phyloP scores from a whole-genome alignment of 2,797 vertebrate genomes.

The Percopsis omiscomaycus region DNA sequence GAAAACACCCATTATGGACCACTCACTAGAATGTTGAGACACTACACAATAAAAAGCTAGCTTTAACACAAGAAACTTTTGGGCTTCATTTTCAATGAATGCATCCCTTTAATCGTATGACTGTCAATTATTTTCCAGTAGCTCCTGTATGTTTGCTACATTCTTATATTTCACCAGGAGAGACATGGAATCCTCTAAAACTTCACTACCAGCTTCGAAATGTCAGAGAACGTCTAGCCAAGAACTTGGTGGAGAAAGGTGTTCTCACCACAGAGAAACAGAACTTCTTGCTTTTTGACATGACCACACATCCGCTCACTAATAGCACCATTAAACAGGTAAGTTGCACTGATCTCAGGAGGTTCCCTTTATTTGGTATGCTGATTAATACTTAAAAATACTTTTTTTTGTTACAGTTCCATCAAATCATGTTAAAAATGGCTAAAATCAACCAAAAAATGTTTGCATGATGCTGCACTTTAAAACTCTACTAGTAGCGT shows the following conservation, averaged over 20 bases:
- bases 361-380: too few relatives aligned
- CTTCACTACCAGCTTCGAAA: slow-evolving; percentile 96
- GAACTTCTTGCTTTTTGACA: slow-evolving; percentile 98
- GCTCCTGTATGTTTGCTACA: not conserved
- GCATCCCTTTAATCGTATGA: not conserved
- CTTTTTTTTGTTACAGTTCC: too few relatives aligned
- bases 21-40: too few relatives aligned
- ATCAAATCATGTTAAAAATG: too few relatives aligned
- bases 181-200: slow-evolving; percentile 97
- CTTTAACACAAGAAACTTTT: too few relatives aligned
- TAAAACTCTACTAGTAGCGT: too few relatives aligned
- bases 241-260: slow-evolving; percentile 97
- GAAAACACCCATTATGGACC: too few relatives aligned
- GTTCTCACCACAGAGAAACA: slow-evolving; percentile 98
- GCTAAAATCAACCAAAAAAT: too few relatives aligned
- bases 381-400: too few relatives aligned
- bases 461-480: too few relatives aligned
- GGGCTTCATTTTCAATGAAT: not conserved
- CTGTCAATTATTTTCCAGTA: too few relatives aligned
- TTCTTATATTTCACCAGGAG: slow-evolving; percentile 72
- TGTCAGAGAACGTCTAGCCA: slow-evolving; percentile 91
- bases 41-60: too few relatives aligned
- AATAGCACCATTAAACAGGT: slow-evolving; percentile 91
- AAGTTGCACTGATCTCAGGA: not conserved
- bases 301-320: slow-evolving; percentile 97